phyloP scores from a whole-genome alignment of 1,140 invertebrate genomes.

The Diabrotica undecimpunctata region DNA sequence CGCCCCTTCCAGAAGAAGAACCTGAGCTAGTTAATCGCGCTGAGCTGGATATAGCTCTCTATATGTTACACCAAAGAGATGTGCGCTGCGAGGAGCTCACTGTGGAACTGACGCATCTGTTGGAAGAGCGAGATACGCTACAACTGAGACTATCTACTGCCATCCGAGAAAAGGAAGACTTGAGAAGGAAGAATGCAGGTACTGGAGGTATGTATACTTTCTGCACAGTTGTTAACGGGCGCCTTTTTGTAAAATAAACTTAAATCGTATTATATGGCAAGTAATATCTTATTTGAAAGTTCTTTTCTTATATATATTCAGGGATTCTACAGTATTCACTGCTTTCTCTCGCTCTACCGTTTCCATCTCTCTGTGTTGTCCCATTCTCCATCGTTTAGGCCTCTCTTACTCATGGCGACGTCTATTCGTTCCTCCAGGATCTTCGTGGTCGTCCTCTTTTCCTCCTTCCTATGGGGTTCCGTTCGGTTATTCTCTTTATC shows the following conservation, averaged over 20 bases:
- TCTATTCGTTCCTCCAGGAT: too few relatives aligned
- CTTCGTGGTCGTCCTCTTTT: too few relatives aligned
- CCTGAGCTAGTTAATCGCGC: constrained; percentile 45
- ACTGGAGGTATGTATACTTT: neutral
- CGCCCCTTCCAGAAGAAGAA: constrained; percentile 23
- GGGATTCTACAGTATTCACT: too few relatives aligned
- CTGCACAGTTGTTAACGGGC: neutral
- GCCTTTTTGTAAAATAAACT: neutral
- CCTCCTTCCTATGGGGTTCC: too few relatives aligned
- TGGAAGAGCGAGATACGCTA: constrained; percentile 80
- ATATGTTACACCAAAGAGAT: constrained; percentile 83
- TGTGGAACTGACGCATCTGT: constrained; percentile 73
- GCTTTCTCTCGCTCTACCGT: too few relatives aligned
- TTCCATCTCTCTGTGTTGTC: too few relatives aligned
- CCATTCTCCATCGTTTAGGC: too few relatives aligned
- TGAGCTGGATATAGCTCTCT: constrained; percentile 77
- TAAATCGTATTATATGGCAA: neutral
- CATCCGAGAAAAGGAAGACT: constrained; percentile 66
- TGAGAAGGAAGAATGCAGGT: constrained; percentile 44
- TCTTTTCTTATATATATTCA: too few relatives aligned
- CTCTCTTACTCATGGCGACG: too few relatives aligned
- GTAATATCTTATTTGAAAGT: too few relatives aligned
- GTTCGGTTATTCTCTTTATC: too few relatives aligned
- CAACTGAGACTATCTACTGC: constrained; percentile 78
- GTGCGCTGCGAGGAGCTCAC: constrained; percentile 86